phyloP scores from a whole-genome alignment of 64 coral and sea anemone species.

The Hydrozoanthus tunicans region DNA sequence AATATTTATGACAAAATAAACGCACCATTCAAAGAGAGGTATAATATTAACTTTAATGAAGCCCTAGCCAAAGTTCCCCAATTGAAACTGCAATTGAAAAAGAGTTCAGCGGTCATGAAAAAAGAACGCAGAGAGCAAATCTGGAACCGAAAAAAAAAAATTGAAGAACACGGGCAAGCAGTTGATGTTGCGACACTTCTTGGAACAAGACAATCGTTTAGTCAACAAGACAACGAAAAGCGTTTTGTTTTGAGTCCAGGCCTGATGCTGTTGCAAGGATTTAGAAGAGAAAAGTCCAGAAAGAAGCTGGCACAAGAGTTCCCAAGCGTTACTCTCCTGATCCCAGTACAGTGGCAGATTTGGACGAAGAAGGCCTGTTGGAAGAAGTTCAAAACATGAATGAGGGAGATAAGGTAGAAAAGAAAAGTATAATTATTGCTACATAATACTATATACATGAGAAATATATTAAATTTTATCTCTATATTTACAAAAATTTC shows the following conservation, averaged over 20 bases:
- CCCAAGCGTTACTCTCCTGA: neutral
- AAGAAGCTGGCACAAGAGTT: neutral
- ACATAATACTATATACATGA: too few species aligned
- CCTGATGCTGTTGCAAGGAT: slow-evolving; percentile 4
- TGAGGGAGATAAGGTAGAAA: slow-evolving; percentile 3
- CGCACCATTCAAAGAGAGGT: slow-evolving; percentile 33
- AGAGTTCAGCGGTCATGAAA: neutral
- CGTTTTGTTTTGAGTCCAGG: slow-evolving; percentile 18
- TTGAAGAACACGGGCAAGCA: neutral
- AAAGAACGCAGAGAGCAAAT: neutral
- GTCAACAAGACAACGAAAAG: neutral
- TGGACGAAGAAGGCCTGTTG: slow-evolving; percentile 11
- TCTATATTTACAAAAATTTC: neutral
- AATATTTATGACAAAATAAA: neutral
- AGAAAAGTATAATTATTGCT: too few species aligned
- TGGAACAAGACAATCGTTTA: neutral
- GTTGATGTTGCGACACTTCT: neutral
- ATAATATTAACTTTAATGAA: slow-evolving; percentile 1
- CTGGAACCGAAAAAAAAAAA: neutral
- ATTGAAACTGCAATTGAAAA: slow-evolving; percentile 2
- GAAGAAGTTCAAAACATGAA: slow-evolving; percentile 11
- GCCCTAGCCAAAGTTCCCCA: slow-evolving; percentile 22
- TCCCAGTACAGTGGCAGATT: neutral
- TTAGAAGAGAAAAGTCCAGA: slow-evolving; percentile 25
- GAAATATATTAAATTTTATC: too few species aligned